Evolutionary conservation across 1,140 invertebrate genomes (phyloP).

Genomic region (Magallana ariakensis): DNA sequence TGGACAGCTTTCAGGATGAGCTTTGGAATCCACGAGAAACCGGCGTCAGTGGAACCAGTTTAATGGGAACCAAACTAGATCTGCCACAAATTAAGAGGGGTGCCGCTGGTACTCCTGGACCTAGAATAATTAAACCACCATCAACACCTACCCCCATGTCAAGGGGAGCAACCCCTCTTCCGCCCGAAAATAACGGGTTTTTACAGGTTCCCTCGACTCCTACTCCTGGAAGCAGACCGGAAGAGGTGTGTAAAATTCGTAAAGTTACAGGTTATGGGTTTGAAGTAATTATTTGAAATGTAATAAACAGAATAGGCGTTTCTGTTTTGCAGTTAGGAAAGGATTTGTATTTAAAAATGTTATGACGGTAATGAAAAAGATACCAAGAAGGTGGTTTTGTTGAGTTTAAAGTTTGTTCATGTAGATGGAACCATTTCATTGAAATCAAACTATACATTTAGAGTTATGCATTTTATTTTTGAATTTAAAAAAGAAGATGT

Average conservation of each 20-base stretch:
- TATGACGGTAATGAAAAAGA: no score
- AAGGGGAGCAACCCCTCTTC: background rate
- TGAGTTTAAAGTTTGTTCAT: no score
- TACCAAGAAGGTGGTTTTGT: no score
- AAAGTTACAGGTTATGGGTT: no score
- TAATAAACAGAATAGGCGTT: no score
- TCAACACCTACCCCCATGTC: background rate
- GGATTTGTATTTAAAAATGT: no score
- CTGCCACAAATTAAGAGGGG: conserved; percentile 47
- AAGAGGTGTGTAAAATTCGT: background rate
- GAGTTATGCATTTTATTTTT: no score
- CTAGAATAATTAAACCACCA: conserved; percentile 29
- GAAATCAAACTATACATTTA: no score
- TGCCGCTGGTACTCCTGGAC: background rate
- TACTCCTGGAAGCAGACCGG: background rate
- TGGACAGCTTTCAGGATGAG: conserved; percentile 56
- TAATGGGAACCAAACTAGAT: conserved; percentile 59
- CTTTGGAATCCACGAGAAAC: conserved; percentile 45
- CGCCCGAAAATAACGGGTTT: background rate
- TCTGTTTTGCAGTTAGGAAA: no score
- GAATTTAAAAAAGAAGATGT: no score
- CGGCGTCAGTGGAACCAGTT: conserved; percentile 40
- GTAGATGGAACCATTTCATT: no score
- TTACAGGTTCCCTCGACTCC: background rate
- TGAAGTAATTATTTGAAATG: no score